Evolutionary conservation across 2,888 invertebrate species (phyloP), one percentile per base, ranked within the genome.

Genomic region (Clitarchus hookeri): DNA sequence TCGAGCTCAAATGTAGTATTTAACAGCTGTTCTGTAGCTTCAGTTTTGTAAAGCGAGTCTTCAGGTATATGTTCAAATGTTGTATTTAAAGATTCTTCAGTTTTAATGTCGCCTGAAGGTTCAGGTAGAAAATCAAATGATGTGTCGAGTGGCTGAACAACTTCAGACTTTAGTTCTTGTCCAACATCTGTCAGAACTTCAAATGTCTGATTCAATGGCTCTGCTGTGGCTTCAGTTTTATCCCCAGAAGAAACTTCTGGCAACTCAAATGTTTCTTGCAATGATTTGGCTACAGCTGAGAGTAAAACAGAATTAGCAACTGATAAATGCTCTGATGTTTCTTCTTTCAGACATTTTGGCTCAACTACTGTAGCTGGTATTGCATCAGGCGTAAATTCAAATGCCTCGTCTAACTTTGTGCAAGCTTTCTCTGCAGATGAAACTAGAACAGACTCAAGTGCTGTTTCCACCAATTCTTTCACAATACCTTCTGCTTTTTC

Each of bases 241-340:
- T 65, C 8, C 11, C 12, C 8, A 8, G 1, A 23, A 16, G 65
- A n/a, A 65, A 65, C n/a, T 65, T 23, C 65, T n/a, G 65, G 65
- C n/a, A 65, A 19, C n/a, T 65, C 65, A n/a, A 65, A 65, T 65
- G 65, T 65, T n/a, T 65, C 65, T 23, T 65, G 65, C 65, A 65
- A n/a, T 65, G 65, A 65, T 65, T 65, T 65, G n/a, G 65, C 65
- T n/a, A 65, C 65, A 8, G 65, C n/a, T 2, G 65, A 65, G 65
- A n/a, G 65, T 65, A 23, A 65, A 65, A 65, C 65, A 65, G 65
- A 65, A n/a, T 65, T 65, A 65, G n/a, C n/a, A n/a, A 65, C n/a
- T 65, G 65, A 23, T n/a, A 65, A 16, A n/a, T n/a, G n/a, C n/a
- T n/a, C n/a, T 16, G 8, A n/a, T 65, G 23, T 65, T 65, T 65